Evolutionary conservation across 2,797 vertebrate species (phyloP).

Genomic region (Garrulus glandarius): DNA sequence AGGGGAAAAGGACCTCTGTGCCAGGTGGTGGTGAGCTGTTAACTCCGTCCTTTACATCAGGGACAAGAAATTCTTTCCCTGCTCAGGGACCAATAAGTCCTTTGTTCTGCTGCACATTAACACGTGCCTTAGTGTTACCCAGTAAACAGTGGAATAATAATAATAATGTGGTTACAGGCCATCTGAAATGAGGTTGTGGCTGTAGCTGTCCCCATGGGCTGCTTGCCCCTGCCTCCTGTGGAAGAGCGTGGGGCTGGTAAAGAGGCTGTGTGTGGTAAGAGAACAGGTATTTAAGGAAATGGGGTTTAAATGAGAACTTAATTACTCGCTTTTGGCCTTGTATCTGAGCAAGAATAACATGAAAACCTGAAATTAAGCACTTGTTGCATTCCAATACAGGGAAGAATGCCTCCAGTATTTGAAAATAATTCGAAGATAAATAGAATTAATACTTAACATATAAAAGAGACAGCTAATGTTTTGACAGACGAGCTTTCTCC

Average conservation of each 20-base stretch:
- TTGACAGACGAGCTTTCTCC: constrained; percentile 51
- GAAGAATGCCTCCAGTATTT: constrained; percentile 66
- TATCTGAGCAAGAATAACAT: constrained; percentile 50
- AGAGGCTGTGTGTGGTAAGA: constrained; percentile 39
- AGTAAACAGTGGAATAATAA: not conserved
- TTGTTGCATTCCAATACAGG: constrained; percentile 49
- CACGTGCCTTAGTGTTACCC: not conserved
- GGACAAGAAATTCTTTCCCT: not conserved
- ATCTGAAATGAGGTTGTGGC: not conserved
- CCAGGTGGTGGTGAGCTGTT: not conserved
- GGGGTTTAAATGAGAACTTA: constrained; percentile 51
- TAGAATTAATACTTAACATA: constrained; percentile 64
- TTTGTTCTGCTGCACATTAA: not conserved
- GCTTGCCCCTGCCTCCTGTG: not conserved
- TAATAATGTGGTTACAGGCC: not conserved
- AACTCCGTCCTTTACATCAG: not conserved
- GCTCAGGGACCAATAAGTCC: not conserved
- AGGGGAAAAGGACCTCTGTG: not conserved
- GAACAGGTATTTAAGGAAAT: constrained; percentile 50
- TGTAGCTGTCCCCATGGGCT: not conserved
- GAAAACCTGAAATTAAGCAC: constrained; percentile 48
- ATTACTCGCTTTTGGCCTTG: constrained; percentile 36
- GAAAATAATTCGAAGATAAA: constrained; percentile 66
- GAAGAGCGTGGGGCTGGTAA: not conserved
- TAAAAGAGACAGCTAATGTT: constrained; percentile 57